Evolutionary conservation across 2,888 invertebrate species (phyloP), one percentile per base, ranked within the genome.

Genomic region (Nycteola revayana): DNA sequence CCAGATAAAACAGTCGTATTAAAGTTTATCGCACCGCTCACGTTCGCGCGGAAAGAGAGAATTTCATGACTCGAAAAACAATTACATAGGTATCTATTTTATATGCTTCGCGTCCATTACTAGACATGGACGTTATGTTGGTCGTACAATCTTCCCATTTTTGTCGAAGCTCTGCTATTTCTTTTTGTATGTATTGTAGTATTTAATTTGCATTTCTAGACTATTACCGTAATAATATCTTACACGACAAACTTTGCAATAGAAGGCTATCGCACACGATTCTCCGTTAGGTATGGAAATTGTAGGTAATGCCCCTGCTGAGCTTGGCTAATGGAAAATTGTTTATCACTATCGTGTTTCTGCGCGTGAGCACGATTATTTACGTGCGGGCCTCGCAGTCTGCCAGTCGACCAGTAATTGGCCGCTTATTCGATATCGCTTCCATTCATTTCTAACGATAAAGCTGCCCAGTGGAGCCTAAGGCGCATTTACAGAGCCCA

Each of bases 371-470:
- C 75, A 77, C 67, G 73, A 76, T 83, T 83, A 84, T 83, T 83
- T 81, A 82, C 70, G 73, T 68, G 72, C 72, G 62, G 69, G 67
- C 69, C 74, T 68, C 65, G 70, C 69, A 63, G 80, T 74, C 73
- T 75, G 64, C 58, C 68, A 70, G 66, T 54, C 59, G 60, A 58
- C 58, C 71, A 63, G 75, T 85, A 85, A 85, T 84, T 84, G 84
- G 76, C 74, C 77, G 76, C 75, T 77, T 78, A 80, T 78, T 75
- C 74, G 76, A 71, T 83, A 85, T 82, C 80, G 72, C 75, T 62
- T 77, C 81, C 84, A 85, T 84, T 84, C 81, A 87, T 85, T 79
- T 78, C 72, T 64, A 66, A 62, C 67, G 82, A 84, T 83, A 85
- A 81, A 75, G 69, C 68, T 66, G 73, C 73, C 70, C 52, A 55